These are phyloP conservation scores for Glaucomys volans DNA, from an alignment of 2,113 vertebrate genomes.

Conservation along the genomic window DNA sequence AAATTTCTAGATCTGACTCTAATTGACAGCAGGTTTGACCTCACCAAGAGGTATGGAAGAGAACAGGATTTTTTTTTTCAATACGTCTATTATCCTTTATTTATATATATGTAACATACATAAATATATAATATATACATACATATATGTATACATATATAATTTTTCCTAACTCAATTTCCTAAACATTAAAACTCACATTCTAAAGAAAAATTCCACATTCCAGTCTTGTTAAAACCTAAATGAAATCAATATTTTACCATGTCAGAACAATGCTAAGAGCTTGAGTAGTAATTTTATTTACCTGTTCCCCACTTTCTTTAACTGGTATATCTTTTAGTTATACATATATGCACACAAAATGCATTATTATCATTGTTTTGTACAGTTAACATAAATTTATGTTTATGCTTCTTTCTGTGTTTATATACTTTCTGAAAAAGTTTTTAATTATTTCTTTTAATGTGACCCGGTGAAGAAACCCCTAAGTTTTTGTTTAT, in stretches of 20 bases:
- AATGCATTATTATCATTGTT: neutral
- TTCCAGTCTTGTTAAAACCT: neutral
- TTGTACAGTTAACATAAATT: neutral
- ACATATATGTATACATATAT: too few species aligned
- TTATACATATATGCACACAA: neutral
- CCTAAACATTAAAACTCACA: neutral
- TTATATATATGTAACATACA: neutral
- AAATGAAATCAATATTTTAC: neutral
- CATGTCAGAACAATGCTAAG: neutral
- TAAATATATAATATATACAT: neutral
- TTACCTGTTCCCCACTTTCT: neutral
- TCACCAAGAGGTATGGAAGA: neutral
- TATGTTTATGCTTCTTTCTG: neutral
- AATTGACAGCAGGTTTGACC: neutral
- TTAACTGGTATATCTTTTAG: neutral
- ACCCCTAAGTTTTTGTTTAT: neutral
- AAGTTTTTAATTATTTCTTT: constrained; percentile 22
- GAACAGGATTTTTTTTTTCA: too few species aligned
- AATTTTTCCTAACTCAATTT: neutral
- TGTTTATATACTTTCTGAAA: neutral
- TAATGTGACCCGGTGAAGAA: neutral
- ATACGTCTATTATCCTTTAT: neutral
- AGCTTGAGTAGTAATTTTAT: neutral
- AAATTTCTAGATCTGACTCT: neutral
- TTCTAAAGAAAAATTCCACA: too few species aligned